Conservation (phyloP, 2,888 invertebrate species). For the Acleris sparsana region DNA sequence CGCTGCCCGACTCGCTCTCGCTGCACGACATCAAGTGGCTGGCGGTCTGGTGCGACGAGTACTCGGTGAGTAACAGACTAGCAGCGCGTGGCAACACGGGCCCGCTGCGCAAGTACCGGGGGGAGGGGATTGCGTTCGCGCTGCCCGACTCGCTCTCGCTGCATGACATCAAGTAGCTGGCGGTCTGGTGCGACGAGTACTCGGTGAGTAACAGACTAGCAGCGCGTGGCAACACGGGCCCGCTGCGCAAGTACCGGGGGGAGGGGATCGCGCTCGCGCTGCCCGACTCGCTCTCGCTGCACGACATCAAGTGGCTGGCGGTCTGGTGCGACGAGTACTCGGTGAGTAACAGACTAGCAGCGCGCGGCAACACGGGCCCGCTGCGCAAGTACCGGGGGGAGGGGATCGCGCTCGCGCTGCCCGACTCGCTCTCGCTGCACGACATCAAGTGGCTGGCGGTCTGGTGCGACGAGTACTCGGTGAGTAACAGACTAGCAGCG, state of each 20-base stretch:
- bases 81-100: conserved; percentile 86
- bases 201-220: conserved; percentile 84
- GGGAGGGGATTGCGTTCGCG: conserved; percentile 91
- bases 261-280: conserved; percentile 92
- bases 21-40: conserved; percentile 93
- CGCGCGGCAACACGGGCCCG: conserved; percentile 89
- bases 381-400: conserved; percentile 91
- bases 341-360: conserved; percentile 80
- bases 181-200: conserved; percentile 96
- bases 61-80: conserved; percentile 85
- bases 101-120: conserved; percentile 91
- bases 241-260: conserved; percentile 91
- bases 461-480: conserved; percentile 95
- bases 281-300: conserved; percentile 93
- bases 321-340: conserved; percentile 96
- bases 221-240: conserved; percentile 87
- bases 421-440: conserved; percentile 92
- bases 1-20: conserved; percentile 94
- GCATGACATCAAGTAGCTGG: conserved; percentile 92
- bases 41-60: conserved; percentile 96
- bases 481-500: conserved; percentile 73
- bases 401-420: conserved; percentile 92
- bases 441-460: conserved; percentile 95
- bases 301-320: conserved; percentile 93
- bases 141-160: conserved; percentile 94